These are phyloP conservation scores for Cyphomyrus plagiostoma DNA, from an alignment of 2,113 vertebrate genomes.

Conservation along the genomic window DNA sequence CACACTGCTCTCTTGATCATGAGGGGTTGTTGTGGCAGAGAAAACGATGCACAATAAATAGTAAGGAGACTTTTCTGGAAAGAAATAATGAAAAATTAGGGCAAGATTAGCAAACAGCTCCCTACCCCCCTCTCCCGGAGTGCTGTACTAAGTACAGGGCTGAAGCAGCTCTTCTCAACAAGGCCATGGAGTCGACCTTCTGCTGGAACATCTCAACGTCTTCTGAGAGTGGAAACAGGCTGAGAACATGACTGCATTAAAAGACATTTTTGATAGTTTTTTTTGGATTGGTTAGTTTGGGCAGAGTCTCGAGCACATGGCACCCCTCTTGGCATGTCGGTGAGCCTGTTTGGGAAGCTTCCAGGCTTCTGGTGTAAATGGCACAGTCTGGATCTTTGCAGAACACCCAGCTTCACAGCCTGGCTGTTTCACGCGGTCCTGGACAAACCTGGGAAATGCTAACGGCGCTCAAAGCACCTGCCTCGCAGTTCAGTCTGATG, in stretches of 20 bases:
- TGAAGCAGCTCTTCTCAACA: background rate
- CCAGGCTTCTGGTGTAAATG: background rate
- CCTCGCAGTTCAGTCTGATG: background rate
- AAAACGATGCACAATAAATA: conserved; percentile 9
- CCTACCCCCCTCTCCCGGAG: background rate
- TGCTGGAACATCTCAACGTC: background rate
- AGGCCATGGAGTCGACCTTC: background rate
- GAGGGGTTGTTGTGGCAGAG: background rate
- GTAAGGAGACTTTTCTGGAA: background rate
- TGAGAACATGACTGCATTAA: background rate
- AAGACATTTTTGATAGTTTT: background rate
- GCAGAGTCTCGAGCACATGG: background rate
- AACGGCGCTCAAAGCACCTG: background rate
- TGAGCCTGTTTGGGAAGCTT: background rate
- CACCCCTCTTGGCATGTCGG: background rate
- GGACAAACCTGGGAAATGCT: background rate
- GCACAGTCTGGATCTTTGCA: background rate
- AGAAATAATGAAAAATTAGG: conserved; percentile 21
- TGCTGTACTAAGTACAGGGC: conserved; percentile 10
- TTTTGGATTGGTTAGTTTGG: background rate
- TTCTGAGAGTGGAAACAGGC: background rate
- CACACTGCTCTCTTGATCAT: background rate
- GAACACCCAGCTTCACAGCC: background rate
- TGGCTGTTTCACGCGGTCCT: background rate
- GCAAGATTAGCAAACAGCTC: conserved; percentile 2